These are phyloP conservation scores for Chiroxiphia lanceolata DNA, from an alignment of 2,797 vertebrate genomes.

Conservation along the genomic window DNA sequence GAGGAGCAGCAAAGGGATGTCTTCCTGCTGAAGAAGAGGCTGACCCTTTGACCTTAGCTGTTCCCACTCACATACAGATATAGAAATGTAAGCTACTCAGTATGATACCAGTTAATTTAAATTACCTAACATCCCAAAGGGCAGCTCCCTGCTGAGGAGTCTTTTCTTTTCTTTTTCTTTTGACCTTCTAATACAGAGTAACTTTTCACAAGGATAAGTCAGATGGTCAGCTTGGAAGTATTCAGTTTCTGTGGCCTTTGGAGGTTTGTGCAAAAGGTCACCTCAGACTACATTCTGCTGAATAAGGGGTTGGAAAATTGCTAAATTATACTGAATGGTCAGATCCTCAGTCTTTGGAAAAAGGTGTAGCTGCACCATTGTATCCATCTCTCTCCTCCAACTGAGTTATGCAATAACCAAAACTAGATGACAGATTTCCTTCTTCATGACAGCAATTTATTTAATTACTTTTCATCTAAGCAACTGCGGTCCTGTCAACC, in stretches of 20 bases:
- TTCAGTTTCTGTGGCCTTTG: constrained; percentile 46
- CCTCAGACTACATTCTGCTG: constrained; percentile 29
- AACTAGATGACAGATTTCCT: background rate
- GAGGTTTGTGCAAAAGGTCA: constrained; percentile 45
- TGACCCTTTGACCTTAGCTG: constrained; percentile 64
- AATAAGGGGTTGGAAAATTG: constrained; percentile 29
- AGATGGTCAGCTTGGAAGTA: constrained; percentile 56
- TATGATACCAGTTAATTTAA: constrained; percentile 65
- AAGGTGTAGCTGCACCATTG: background rate
- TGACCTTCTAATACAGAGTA: constrained; percentile 63
- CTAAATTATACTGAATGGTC: background rate
- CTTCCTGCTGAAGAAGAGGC: constrained; percentile 33
- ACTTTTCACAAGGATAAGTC: constrained; percentile 61
- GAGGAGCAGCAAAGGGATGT: constrained; percentile 8
- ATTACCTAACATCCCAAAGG: constrained; percentile 69
- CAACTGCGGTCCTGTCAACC: background rate
- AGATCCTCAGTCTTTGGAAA: background rate
- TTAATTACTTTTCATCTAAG: background rate
- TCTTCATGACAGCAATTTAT: background rate
- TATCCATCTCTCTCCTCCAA: background rate
- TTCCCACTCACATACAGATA: constrained; percentile 65
- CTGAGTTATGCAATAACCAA: background rate
- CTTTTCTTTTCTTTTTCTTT: constrained; percentile 64
- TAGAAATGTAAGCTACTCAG: constrained; percentile 68
- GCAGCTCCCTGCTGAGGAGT: constrained; percentile 56